Evolutionary conservation across 2,113 vertebrate genomes (phyloP).

Genomic region (Eurypyga helias): DNA sequence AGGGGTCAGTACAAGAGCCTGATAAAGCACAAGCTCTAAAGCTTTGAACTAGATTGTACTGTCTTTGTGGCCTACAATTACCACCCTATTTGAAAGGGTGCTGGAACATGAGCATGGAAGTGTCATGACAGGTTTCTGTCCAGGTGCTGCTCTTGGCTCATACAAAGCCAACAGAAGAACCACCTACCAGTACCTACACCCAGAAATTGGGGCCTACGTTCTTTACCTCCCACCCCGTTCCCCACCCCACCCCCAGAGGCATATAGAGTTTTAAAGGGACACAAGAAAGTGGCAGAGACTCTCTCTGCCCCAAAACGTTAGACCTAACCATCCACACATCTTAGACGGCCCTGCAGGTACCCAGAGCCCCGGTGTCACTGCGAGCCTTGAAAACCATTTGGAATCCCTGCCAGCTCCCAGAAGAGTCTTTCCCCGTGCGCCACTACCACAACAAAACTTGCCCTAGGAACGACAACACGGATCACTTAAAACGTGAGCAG

Average conservation of each 20-base stretch:
- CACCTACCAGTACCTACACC: not conserved
- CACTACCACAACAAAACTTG: not conserved
- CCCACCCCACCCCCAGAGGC: rapidly evolving
- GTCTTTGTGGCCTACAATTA: not conserved
- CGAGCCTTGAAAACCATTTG: not conserved
- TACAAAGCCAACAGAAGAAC: not conserved
- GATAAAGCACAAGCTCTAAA: not conserved
- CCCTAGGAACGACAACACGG: not conserved
- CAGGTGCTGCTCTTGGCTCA: not conserved
- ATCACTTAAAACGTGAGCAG: not conserved
- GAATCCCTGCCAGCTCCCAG: not conserved
- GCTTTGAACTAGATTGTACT: not conserved
- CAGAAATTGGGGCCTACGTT: rapidly evolving
- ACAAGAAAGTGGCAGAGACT: not conserved
- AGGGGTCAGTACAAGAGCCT: not conserved
- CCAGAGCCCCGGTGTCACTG: not conserved
- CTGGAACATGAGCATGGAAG: not conserved
- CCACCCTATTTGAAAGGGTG: not conserved
- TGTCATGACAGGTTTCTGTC: not conserved
- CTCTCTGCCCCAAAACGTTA: not conserved
- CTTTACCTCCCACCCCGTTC: too few species aligned
- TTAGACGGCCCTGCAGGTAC: not conserved
- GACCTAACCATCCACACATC: not conserved
- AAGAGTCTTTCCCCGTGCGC: rapidly evolving
- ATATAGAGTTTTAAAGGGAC: not conserved